Percentiles rank a stretch among this genome's conserved stretches.
Evolutionary conservation across 2,888 invertebrate genomes (phyloP).

Genomic region (Cerastoderma edule): DNA sequence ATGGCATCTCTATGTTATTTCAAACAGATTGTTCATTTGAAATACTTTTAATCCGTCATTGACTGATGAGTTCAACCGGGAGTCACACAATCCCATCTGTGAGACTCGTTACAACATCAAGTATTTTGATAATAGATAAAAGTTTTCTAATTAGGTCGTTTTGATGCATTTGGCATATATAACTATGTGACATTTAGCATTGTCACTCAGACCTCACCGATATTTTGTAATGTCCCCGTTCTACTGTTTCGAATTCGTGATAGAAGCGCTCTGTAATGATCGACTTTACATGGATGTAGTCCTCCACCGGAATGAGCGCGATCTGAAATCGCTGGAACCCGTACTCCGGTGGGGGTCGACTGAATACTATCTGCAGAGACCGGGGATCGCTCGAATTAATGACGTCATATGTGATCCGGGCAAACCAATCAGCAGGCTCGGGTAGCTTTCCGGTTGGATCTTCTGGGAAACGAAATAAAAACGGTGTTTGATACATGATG

Average conservation of each 20-base stretch:
- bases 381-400: neutral
- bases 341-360: constrained; percentile 11
- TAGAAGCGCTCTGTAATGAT: neutral
- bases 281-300: constrained; percentile 3
- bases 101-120: no score
- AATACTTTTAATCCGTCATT: no score
- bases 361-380: constrained; percentile 10
- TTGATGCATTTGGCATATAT: no score
- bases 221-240: constrained; percentile 12
- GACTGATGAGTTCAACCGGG: no score
- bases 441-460: neutral
- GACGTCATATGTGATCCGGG: constrained; percentile 4
- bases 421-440: constrained; percentile 5
- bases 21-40: no score
- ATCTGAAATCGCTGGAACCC: constrained; percentile 24
- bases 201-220: neutral
- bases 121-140: no score
- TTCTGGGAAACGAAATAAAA: no score
- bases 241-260: constrained; percentile 14
- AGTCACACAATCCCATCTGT: no score
- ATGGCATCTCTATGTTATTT: no score
- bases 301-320: constrained; percentile 19
- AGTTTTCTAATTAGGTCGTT: no score
- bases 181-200: no score
- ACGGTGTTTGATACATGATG: no score